Evolutionary conservation across 2,888 invertebrate species (phyloP), one percentile per base, ranked within the genome.

Genomic region (Dermolepida albohirtum): DNA sequence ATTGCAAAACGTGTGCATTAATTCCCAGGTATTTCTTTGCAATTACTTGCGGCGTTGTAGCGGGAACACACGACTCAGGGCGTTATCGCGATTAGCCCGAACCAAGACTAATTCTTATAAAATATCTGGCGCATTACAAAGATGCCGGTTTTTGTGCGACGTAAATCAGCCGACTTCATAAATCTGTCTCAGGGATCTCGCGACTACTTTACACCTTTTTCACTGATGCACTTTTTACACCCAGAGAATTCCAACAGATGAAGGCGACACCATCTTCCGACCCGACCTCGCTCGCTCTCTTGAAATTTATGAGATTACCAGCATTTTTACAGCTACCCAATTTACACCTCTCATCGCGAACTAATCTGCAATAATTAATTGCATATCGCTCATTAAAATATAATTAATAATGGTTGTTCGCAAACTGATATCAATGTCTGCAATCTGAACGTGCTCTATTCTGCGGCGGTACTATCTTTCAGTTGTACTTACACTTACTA

Each of bases 101-200:
- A 64, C 51, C 64, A 59, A 59, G 52, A 55, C 66, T 55, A 49
- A 49, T 66, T 57, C 57, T 43, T 49, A 52, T 66, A 57, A 66
- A 66, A 66, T 66, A 66, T 57, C 66, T 47, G 66, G 54, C 50
- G 55, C 57, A 54, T 70, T 70, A 71, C 70, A 72, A 73, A 70
- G 66, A 72, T 69, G 71, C 72, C 68, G 64, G 66, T 72, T 71
- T 70, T 73, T 73, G 71, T 71, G 44, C 44, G 68, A 68, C 69
- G 74, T 75, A 75, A 75, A 76, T 76, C 76, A 76, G 72, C 70
- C 59, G 73, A 77, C 74, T 75, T 75, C 75, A 76, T 77, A 77
- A 76, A 76, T 76, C 75, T 77, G 74, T 74, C 75, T 68, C 67
- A 64, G 27, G 69, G 68, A 64, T 70, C 68, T 69, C 68, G 72